Evolutionary conservation across 2,888 invertebrate species (phyloP).

Genomic region (Gonocerus acuteangulatus): DNA sequence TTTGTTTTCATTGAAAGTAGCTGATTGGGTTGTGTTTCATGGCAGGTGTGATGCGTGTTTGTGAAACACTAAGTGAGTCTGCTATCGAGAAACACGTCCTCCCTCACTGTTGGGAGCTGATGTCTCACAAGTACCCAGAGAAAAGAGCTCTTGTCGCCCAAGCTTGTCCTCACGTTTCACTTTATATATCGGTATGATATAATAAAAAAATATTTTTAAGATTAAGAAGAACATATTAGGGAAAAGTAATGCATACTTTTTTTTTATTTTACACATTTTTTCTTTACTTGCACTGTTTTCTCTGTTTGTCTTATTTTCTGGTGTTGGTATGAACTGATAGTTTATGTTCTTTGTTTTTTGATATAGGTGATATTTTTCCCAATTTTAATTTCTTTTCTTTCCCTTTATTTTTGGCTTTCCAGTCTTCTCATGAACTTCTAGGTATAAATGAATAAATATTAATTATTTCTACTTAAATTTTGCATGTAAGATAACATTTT

Average conservation of each 20-base stretch:
- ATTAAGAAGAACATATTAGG: neutral
- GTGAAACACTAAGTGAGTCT: slow-evolving; percentile 6
- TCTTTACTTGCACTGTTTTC: neutral
- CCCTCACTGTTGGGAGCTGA: slow-evolving; percentile 66
- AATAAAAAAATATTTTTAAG: neutral
- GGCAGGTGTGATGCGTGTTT: neutral
- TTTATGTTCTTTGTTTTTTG: too few species aligned
- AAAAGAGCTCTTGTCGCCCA: slow-evolving; percentile 59
- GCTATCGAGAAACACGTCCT: slow-evolving; percentile 54
- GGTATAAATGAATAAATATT: too few species aligned
- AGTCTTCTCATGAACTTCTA: too few species aligned
- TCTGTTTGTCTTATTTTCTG: too few species aligned
- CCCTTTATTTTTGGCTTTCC: too few species aligned
- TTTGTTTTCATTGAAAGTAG: too few species aligned
- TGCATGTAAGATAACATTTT: too few species aligned
- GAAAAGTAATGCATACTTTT: too few species aligned
- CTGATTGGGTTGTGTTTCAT: neutral
- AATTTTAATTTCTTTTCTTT: too few species aligned
- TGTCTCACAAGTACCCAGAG: slow-evolving; percentile 59
- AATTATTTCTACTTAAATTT: too few species aligned
- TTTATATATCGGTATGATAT: slow-evolving; percentile 52
- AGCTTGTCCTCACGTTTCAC: slow-evolving; percentile 57
- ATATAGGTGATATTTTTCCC: too few species aligned
- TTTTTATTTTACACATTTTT: neutral
- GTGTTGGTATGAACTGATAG: too few species aligned